phyloP scores from a whole-genome alignment of 2,113 vertebrate genomes.

The Otis tarda region DNA sequence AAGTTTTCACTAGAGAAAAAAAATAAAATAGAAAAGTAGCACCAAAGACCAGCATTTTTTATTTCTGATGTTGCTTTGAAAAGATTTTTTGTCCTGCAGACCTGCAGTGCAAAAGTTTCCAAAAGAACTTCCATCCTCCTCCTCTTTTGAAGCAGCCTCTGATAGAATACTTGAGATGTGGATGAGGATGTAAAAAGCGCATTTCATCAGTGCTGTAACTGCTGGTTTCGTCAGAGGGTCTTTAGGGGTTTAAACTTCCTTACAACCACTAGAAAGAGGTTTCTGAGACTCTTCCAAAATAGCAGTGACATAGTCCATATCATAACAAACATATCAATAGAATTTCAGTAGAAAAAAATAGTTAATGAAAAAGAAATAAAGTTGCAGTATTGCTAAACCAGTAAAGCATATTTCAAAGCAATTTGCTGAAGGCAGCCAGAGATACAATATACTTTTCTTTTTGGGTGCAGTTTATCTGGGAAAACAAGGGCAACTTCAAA shows the following conservation, averaged over 20 bases:
- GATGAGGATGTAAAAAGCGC: not conserved
- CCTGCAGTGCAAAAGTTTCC: not conserved
- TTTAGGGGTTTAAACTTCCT: not conserved
- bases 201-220: not conserved
- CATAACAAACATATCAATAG: not conserved
- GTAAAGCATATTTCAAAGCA: not conserved
- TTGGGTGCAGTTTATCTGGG: not conserved
- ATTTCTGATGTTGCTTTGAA: not conserved
- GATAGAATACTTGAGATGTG: not conserved
- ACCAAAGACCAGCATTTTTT: not conserved
- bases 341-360: not conserved
- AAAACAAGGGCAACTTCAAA: not conserved
- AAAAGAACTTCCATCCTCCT: not conserved
- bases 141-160: not conserved
- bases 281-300: not conserved
- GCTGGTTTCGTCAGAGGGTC: not conserved
- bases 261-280: not conserved
- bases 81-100: not conserved
- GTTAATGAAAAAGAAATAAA: not conserved
- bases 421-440: not conserved
- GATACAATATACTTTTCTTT: not conserved
- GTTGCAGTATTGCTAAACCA: not conserved
- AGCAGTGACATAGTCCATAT: not conserved
- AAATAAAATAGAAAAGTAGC: not conserved
- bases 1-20: conserved; percentile 1